Base-by-base conservation (phyloP, 2,113 vertebrate genomes). In the Festucalex cinctus region DNA sequence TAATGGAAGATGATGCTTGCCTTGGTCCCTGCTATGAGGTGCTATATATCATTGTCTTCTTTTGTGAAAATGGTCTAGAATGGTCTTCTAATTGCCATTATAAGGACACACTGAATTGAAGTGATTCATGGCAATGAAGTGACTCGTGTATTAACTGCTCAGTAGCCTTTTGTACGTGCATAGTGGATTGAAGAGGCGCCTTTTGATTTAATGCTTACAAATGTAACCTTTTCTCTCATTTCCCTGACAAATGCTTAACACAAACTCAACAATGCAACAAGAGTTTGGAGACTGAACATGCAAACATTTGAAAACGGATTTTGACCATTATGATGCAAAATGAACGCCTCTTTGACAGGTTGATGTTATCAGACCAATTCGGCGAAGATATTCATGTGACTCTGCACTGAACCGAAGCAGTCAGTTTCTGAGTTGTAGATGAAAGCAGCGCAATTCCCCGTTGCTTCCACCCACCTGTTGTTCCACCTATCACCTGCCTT, bases 191-290 rank as follows among this genome's bases (percentile, higher is more conserved):
- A 7, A 13, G 65, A 78, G 73, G 73, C 74, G 66, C 43, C 71
- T 75, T 86, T 86, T 82, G 77, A 88, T 85, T 80, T 80, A 66
- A 74, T 54, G 68, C 68, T 71, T 65, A 79, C 84, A 78, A 78
- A 83, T 79, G 80, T 58, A 53, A 74, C 54, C 49, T 48, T 32
- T 32, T 78, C 53, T 76, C 56, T 73, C 70, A 69, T 80, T 83
- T 78, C 63, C 68, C 53, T 1, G 22, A 77, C 80, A 78, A 80
- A 70, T 81, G 74, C 85, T 80, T 75, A 64, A 80, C 80, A 75
- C 67, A 26, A 51, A 71, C 69, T 68, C 20, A 58, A 74, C 71
- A 80, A 69, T 62, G 66, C 59, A 37, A 61, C 66, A 75, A 77
- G 53, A 49, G 81, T 73, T 72, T 77, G 65, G 72, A 59, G 48